Evolutionary conservation across 64 coral and sea anemone species (phyloP).

Genomic region (Actinia equina): DNA sequence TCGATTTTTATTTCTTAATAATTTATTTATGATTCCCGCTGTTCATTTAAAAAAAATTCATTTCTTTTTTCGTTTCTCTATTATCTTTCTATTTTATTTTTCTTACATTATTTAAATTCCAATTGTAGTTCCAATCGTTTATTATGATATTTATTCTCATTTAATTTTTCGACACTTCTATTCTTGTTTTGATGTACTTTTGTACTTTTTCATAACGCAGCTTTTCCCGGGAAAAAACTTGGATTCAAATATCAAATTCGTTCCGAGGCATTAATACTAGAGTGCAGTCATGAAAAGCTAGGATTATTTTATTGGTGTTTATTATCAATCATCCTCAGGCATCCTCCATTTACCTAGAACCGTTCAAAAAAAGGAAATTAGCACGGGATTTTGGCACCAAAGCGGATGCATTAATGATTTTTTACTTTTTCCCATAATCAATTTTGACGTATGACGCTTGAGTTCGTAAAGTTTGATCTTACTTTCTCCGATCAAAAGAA

Average conservation of each 20-base stretch:
- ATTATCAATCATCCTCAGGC: not conserved
- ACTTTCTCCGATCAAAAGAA: not conserved
- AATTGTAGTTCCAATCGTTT: not conserved
- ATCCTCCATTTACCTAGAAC: not conserved
- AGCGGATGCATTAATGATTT: constrained; percentile 3
- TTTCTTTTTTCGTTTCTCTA: not conserved
- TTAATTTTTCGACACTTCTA: not conserved
- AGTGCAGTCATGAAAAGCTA: not conserved
- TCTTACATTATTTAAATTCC: not conserved
- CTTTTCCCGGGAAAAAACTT: not conserved
- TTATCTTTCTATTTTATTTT: not conserved
- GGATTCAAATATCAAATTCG: not conserved
- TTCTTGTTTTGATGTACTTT: not conserved
- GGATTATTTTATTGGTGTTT: not conserved
- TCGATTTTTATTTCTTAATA: not conserved
- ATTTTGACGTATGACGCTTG: not conserved
- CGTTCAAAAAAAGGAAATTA: not conserved
- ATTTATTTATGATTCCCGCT: not conserved
- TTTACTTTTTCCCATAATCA: not conserved
- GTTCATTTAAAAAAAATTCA: not conserved
- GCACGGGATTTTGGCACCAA: not conserved
- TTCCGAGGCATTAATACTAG: not conserved
- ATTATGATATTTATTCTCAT: not conserved
- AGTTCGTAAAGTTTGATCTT: not conserved
- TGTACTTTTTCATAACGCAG: not conserved